Evolutionary conservation across 2,113 vertebrate species (phyloP).

Genomic region (Chloroceryle aenea): DNA sequence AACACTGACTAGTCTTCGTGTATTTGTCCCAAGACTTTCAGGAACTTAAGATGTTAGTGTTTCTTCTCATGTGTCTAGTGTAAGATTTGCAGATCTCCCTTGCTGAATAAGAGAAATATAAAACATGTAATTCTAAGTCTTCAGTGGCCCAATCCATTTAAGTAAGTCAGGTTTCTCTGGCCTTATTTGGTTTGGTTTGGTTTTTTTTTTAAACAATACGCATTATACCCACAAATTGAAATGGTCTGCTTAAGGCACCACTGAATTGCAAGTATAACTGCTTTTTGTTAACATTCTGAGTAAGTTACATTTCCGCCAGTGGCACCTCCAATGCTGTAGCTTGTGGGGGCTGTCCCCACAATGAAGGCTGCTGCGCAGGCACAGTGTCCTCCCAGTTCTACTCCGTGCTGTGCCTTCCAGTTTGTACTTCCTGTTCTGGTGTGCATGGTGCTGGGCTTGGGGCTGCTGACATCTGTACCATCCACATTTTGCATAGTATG

Average conservation of each 20-base stretch:
- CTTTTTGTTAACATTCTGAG: background rate
- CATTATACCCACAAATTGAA: background rate
- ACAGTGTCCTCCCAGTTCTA: background rate
- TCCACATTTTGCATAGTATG: background rate
- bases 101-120: background rate
- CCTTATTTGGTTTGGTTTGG: background rate
- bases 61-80: background rate
- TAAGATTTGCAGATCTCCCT: background rate
- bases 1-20: background rate
- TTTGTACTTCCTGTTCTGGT: background rate
- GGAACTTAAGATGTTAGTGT: background rate
- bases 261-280: background rate
- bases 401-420: background rate
- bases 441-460: background rate
- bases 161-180: background rate
- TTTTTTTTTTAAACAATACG: background rate
- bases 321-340: background rate
- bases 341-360: background rate
- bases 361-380: background rate
- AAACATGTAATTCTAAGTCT: background rate
- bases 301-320: background rate
- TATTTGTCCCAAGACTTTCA: background rate
- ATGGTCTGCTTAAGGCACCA: background rate
- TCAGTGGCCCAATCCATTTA: background rate
- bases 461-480: background rate